Percentiles rank a stretch among this genome's conserved stretches.
phyloP scores from a whole-genome alignment of 92 coral and sea anemone genomes.

The Epizoanthus ramosus region DNA sequence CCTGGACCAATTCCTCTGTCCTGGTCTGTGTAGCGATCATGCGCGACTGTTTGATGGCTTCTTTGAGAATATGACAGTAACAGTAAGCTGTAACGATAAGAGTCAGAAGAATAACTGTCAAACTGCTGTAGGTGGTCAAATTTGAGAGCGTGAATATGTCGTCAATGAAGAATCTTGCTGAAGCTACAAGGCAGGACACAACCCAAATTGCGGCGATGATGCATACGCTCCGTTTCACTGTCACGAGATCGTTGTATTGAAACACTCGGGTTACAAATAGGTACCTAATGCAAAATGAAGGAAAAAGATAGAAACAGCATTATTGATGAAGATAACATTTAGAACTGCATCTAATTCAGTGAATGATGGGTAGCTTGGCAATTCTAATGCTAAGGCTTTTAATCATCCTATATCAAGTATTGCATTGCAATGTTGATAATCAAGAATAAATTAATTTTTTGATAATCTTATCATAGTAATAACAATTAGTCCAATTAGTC shows the following conservation, averaged over 20 bases:
- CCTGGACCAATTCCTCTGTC: background rate
- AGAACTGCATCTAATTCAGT: no score
- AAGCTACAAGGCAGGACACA: slow-evolving; percentile 6
- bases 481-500: no score
- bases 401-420: no score
- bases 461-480: no score
- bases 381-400: no score
- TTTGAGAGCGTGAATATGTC: slow-evolving; percentile 16
- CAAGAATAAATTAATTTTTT: no score
- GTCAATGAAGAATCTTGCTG: slow-evolving; percentile 17
- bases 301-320: no score
- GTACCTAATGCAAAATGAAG: background rate
- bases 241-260: background rate
- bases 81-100: slow-evolving; percentile 3
- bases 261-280: slow-evolving; percentile 20
- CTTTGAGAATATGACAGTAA: slow-evolving; percentile 8
- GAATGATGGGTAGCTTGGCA: no score
- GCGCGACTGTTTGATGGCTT: slow-evolving; percentile 1
- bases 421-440: no score
- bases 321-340: no score
- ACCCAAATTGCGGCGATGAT: slow-evolving; percentile 17
- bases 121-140: slow-evolving; percentile 25
- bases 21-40: slow-evolving; percentile 12
- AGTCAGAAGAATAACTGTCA: slow-evolving; percentile 1
- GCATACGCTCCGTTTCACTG: background rate